phyloP scores from a whole-genome alignment of 2,888 invertebrate genomes.

The Drosophila yooni region DNA sequence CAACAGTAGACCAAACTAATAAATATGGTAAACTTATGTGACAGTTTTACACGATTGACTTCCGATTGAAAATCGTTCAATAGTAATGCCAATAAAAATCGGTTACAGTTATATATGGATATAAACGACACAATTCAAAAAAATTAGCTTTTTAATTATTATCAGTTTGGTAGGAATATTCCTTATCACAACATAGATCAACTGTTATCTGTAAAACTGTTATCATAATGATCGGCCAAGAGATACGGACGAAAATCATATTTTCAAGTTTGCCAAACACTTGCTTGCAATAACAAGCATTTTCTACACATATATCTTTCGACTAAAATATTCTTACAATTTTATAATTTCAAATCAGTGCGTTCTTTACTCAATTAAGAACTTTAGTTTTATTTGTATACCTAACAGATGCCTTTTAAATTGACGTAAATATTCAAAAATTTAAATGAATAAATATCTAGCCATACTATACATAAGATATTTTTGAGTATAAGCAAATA shows the following conservation, averaged over 20 bases:
- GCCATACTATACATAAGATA: not conserved
- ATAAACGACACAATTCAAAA: not conserved
- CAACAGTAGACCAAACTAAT: too few relatives aligned
- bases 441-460: not conserved
- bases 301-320: not conserved
- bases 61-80: not conserved
- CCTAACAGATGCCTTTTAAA: not conserved
- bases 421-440: not conserved
- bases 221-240: too few relatives aligned
- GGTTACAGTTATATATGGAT: not conserved
- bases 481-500: not conserved
- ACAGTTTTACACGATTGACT: not conserved
- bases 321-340: not conserved
- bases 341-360: not conserved
- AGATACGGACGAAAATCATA: not conserved
- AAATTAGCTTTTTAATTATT: not conserved
- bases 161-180: not conserved
- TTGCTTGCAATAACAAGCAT: not conserved
- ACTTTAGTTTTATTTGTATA: not conserved
- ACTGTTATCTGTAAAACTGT: not conserved
- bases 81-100: not conserved
- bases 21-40: not conserved
- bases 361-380: not conserved
- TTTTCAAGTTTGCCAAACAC: not conserved
- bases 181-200: not conserved